Base-by-base conservation (phyloP, 2,113 vertebrate species). In the Oncorhynchus keta region DNA sequence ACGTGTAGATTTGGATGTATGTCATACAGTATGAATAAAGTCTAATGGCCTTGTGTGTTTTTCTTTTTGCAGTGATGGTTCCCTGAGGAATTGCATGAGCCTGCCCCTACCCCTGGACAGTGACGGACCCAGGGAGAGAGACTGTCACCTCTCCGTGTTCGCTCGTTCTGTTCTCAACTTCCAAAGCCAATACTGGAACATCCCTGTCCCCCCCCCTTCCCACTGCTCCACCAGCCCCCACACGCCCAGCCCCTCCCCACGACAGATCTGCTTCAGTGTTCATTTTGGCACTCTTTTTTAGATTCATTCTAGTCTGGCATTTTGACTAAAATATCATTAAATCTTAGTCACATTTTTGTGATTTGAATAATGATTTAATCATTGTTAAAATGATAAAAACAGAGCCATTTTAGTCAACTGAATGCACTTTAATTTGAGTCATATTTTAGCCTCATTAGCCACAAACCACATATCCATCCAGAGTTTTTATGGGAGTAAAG, bases 151-250 rank as follows among this genome's bases (percentile, higher is more conserved):
- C 14, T 1, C 16, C 2, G 16, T 16, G 51, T 55, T 55, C 1
- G 78, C 90, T 64, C 86, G 83, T 5, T 95, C 94, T 75, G 81
- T 90, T 39, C 73, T 86, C 0, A 88, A 93, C 69, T 90, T 96
- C 8, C 92, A 92, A 30, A 77, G 87, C 24, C 93, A 88, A 90
- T 90, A 92, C 76, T 95, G 93, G 94, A 91, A 93, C 69, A 90
- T 91, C 57, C 89, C 64, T 66, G 51, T 0, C 39, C 0, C 39
- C 39, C 2, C 39, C 8, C 2, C 8, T 45, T 45, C 39, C 39
- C 8, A 45, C 39, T 1, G 39, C 39, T 2, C 39, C 39, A 45
- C 79, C 22, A 62, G 71, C 5, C 24, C 35, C 2, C 16, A 2
- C 22, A 66, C 39, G 0, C 26, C 62, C 20, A 65, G 70, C 68